Conservation (phyloP, 2,888 invertebrate genomes). For the Drosophila imparisetae region DNA sequence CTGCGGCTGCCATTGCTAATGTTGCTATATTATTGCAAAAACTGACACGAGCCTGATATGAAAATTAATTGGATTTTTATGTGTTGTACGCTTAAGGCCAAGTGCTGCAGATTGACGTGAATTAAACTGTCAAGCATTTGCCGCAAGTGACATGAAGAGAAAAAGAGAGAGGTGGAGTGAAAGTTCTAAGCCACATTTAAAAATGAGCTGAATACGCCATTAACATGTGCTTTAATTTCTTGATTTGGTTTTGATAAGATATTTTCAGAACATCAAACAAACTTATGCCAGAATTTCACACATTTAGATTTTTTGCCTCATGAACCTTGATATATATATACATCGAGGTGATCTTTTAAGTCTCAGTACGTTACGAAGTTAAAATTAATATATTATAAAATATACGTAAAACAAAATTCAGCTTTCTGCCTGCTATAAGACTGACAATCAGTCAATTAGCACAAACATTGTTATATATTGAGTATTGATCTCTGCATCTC, state of each 20-base stretch:
- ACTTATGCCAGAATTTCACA: neutral
- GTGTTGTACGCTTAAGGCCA: constrained; percentile 25
- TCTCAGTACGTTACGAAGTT: neutral
- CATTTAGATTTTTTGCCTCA: neutral
- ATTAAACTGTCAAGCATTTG: constrained; percentile 26
- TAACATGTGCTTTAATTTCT: neutral
- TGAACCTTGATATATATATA: neutral
- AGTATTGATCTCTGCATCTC: neutral
- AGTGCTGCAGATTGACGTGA: constrained; percentile 24
- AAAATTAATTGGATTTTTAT: constrained; percentile 74
- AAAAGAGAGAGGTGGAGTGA: too few relatives aligned
- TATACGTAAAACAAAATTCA: neutral
- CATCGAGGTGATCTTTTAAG: neutral
- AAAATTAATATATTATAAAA: neutral
- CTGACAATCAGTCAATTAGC: neutral
- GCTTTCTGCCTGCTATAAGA: neutral
- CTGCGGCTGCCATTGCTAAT: constrained; percentile 17
- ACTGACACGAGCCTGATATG: constrained; percentile 49
- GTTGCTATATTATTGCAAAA: constrained; percentile 33
- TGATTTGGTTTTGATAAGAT: neutral
- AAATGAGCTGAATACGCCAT: neutral
- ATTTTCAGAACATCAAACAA: neutral
- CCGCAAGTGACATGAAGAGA: neutral
- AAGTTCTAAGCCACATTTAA: neutral
- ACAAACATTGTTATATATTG: neutral